These are phyloP conservation scores for Ptilonorhynchus violaceus DNA, from an alignment of 2,113 vertebrate genomes.

Conservation along the genomic window DNA sequence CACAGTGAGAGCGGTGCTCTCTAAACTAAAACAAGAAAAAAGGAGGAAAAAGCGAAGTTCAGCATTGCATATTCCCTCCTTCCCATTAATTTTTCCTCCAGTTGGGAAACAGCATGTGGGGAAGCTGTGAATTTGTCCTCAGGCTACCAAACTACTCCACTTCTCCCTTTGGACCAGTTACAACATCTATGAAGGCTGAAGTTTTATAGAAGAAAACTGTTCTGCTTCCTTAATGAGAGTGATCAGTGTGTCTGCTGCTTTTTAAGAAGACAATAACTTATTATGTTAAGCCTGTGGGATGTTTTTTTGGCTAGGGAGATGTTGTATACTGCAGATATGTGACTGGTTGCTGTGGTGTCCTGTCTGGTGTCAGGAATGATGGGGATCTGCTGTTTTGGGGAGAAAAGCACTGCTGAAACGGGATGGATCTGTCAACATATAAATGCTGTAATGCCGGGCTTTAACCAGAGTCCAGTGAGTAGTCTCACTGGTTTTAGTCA, in stretches of 20 bases:
- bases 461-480: not conserved
- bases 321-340: not conserved
- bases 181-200: not conserved
- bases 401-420: not conserved
- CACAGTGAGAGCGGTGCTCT: fast-evolving
- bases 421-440: not conserved
- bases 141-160: not conserved
- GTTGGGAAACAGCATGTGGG: not conserved
- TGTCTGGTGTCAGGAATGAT: conserved; percentile 7
- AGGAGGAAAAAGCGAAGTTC: not conserved
- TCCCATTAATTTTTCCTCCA: not conserved
- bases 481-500: not conserved
- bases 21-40: not conserved
- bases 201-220: conserved; percentile 8
- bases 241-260: not conserved
- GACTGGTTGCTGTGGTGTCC: not conserved
- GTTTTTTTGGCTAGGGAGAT: not conserved
- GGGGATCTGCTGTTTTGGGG: not conserved
- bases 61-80: not conserved
- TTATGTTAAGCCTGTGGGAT: not conserved
- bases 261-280: conserved; percentile 29
- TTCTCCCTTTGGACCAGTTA: conserved; percentile 10
- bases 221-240: not conserved
- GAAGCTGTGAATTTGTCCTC: conserved; percentile 23
- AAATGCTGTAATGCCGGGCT: not conserved